phyloP scores from a whole-genome alignment of 92 coral and sea anemone genomes.

The Paramuricea clavata region DNA sequence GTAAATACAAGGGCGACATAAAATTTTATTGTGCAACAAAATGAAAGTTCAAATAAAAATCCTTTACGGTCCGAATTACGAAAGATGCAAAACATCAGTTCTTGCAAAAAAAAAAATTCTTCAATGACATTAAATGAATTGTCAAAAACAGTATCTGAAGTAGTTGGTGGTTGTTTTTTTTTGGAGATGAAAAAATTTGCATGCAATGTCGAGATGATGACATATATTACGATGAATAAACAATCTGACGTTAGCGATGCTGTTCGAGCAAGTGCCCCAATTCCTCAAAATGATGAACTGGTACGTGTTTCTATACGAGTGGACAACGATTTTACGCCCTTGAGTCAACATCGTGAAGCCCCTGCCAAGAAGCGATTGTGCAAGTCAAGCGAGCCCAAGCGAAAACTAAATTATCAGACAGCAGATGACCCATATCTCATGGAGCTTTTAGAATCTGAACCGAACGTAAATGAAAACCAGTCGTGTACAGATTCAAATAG shows the following conservation, averaged over 20 bases:
- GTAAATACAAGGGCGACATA: too few relatives aligned
- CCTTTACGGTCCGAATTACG: conserved; percentile 1
- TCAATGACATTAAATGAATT: conserved; percentile 2
- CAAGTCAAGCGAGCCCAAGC: neutral
- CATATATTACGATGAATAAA: conserved; percentile 1
- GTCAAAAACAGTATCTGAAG: neutral
- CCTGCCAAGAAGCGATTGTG: conserved; percentile 8
- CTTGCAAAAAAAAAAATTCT: neutral
- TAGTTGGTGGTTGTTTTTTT: conserved; percentile 20
- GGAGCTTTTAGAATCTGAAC: neutral
- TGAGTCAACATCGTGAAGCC: conserved; percentile 20
- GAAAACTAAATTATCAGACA: neutral
- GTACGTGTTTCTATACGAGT: conserved; percentile 22
- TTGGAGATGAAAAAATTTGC: neutral
- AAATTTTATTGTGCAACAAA: neutral
- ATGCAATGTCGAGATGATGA: conserved; percentile 22
- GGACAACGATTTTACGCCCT: conserved; percentile 20
- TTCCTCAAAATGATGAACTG: neutral
- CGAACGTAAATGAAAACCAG: neutral
- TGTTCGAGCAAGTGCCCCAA: neutral
- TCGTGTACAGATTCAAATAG: neutral
- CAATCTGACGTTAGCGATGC: conserved; percentile 5
- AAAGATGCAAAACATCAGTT: conserved; percentile 17
- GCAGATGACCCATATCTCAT: neutral
- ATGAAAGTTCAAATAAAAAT: conserved; percentile 4